Base-by-base conservation (phyloP, 2,113 vertebrate species). In the Nibea coibor region DNA sequence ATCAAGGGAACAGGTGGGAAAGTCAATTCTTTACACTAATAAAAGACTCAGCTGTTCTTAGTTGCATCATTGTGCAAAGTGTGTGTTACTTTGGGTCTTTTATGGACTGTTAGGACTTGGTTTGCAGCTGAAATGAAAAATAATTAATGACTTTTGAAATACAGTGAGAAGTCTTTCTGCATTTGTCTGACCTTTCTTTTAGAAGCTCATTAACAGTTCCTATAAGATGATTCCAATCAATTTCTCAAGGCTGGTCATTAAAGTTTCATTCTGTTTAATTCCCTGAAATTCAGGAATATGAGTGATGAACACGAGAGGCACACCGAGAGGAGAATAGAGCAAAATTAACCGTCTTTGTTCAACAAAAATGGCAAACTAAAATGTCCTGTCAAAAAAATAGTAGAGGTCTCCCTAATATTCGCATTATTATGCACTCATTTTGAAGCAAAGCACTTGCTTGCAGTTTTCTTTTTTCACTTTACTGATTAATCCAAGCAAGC, bases 1-100 rank as follows among this genome's bases (percentile, higher is more conserved):
- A 72, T 75, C 67, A 0, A 16, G 48, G 75, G 70, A 75, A 35
- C 51, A 84, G 72, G 69, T 84, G 63, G 78, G 14, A 70, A 65
- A 57, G 76, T 72, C 65, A 67, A 3, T 58, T 77, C 35, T 42
- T 26, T 16, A 47, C 9, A 54, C 2, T 7, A 12, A 73, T 63
- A 47, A 50, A 57, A 45, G 26, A 17, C 19, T 70, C 45, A 39
- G 35, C 63, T 62, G 42, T 76, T 82, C 66, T 62, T 51, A 11
- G 28, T 80, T 74, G 54, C 68, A 70, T 79, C 53, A 67, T 26
- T 73, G 31, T 72, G 73, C 47, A 45, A 72, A 57, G 64, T 61
- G 48, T 71, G 83, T 54, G 77, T 78, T 16, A 57, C 57, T 75
- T 45, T 11, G 22, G 28, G 66, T 50, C 75, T 75, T 75, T 69